Evolutionary conservation across 2,888 invertebrate genomes (phyloP), one percentile per base, ranked within the genome.

Genomic region (Philaethria dido): DNA sequence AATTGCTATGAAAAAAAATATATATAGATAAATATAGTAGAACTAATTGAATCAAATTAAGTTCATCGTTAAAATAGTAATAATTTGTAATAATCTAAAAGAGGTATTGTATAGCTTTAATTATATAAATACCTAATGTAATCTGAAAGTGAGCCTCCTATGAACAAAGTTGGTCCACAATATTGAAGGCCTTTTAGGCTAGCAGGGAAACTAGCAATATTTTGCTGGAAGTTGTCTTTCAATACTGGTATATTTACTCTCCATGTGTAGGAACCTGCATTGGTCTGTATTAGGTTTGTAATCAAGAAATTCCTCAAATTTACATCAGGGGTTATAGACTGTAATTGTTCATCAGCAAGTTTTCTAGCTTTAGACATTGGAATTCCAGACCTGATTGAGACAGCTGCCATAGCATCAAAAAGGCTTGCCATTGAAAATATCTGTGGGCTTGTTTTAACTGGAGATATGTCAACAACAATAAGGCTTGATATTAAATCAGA

Each of bases 81-180:
- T n/a, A n/a, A n/a, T n/a, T n/a, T n/a, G n/a, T n/a, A n/a, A n/a
- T n/a, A n/a, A n/a, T n/a, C n/a, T 25, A 25, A 25, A 25, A 25
- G 5, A 25, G 2, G 33, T 8, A 8, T 33, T 8, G 9, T 4
- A 13, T 13, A 39, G 13, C 1, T 39, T n/a, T 11, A 50, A 25
- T 16, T 6, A 29, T 11, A 50, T 29, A 50, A 29, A 50, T 89
- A 96, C 96, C 93, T 93, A 75, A 99, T 94, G 83, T 96, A 98
- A 84, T 96, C 94, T 0, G 98, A 98, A n/a, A 94, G 90, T 14
- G 92, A 94, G 62, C 99, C 99, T 70, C 95, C 97, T 67, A 99
- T 89, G 84, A 99, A 99, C 6, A 98, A 83, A 0, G 96, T 95
- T 2, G 96, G 96, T 3, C 96, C 96, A 69, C 87, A 81, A 77